phyloP scores from a whole-genome alignment of 2,888 invertebrate species.

The Ornithoptera alexandrae region DNA sequence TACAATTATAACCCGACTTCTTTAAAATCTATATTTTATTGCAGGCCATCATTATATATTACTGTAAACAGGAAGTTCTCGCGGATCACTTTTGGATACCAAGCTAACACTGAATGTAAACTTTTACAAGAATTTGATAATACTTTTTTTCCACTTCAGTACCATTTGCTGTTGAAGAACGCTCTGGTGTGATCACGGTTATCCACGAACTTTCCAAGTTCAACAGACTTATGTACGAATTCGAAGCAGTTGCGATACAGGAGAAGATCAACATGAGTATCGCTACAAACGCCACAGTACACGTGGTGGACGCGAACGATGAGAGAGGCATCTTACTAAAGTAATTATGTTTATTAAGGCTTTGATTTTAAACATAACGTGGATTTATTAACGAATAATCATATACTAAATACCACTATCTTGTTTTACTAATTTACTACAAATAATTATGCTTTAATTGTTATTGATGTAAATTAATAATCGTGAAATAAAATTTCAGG shows the following conservation, averaged over 20 bases:
- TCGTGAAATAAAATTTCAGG: conserved; percentile 59
- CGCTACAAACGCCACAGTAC: conserved; percentile 90
- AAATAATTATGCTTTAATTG: background rate
- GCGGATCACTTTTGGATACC: too few species aligned
- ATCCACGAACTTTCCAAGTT: conserved; percentile 87
- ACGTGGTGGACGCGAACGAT: conserved; percentile 88
- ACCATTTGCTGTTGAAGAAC: conserved; percentile 94
- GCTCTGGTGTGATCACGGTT: conserved; percentile 92
- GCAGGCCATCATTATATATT: too few species aligned
- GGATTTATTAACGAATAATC: too few species aligned
- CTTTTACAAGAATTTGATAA: too few species aligned
- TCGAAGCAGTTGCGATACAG: conserved; percentile 89
- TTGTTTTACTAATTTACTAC: too few species aligned
- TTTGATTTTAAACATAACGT: background rate
- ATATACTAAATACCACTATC: too few species aligned
- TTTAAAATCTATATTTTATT: too few species aligned
- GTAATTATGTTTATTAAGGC: conserved; percentile 47
- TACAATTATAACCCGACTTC: too few species aligned
- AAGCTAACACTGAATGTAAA: too few species aligned
- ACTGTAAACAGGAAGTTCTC: too few species aligned
- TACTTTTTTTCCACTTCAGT: conserved; percentile 75
- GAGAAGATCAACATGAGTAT: conserved; percentile 81
- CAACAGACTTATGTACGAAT: conserved; percentile 84
- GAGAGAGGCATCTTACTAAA: conserved; percentile 83
- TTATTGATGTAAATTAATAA: background rate